Evolutionary conservation across 2,113 vertebrate genomes (phyloP).

Genomic region (Vicugna pacos): DNA sequence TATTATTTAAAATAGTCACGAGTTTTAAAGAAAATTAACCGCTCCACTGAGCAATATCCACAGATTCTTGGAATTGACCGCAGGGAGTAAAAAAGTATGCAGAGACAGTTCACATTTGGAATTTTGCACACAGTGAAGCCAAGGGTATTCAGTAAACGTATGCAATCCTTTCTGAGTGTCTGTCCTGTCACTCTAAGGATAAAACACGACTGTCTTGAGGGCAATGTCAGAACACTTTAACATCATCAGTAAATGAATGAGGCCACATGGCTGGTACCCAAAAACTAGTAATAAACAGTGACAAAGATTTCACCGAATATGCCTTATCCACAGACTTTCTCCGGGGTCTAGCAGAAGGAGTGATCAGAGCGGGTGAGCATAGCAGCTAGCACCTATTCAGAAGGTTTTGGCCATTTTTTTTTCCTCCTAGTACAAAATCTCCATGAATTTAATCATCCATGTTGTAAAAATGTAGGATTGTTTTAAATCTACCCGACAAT

Average conservation of each 20-base stretch:
- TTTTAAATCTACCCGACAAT: neutral
- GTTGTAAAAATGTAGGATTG: neutral
- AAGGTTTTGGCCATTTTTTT: neutral
- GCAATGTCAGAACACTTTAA: constrained; percentile 47
- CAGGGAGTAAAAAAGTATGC: neutral
- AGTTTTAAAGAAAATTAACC: constrained; percentile 38
- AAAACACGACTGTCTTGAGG: neutral
- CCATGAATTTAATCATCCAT: neutral
- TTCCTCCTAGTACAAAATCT: neutral
- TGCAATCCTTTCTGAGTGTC: neutral
- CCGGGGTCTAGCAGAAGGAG: neutral
- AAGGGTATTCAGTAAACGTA: neutral
- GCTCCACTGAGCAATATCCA: neutral
- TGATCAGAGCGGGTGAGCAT: neutral
- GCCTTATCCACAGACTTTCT: neutral
- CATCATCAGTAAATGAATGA: constrained; percentile 36
- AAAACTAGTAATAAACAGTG: constrained; percentile 18
- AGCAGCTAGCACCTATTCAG: neutral
- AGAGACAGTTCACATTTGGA: neutral
- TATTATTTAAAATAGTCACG: neutral
- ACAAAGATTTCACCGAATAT: neutral
- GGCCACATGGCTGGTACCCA: neutral
- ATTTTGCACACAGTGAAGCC: neutral
- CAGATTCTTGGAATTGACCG: neutral
- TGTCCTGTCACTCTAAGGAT: neutral